Evolutionary conservation across 2,888 invertebrate genomes (phyloP), one percentile per base, ranked within the genome.

Genomic region (Drosophila atripex): DNA sequence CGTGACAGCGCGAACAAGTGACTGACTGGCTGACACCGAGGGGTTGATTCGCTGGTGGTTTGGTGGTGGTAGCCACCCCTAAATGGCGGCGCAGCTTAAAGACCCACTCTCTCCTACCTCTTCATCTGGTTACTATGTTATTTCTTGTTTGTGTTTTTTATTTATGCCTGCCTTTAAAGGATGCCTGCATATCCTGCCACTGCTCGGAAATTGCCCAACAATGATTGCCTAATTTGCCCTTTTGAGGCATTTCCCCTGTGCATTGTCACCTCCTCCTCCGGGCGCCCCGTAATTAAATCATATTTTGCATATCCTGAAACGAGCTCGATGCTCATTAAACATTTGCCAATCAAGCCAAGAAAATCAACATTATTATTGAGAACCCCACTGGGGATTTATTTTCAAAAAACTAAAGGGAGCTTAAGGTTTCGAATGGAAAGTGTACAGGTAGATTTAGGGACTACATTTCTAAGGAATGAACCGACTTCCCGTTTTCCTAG

Each of bases 1-100:
- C 88, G 83, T 87, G 84, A 87, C 88, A 87, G 88, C 79, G 88
- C 86, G 86, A 83, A 87, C 84, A 85, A 87, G 84, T 85, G 84
- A 73, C 78, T 70, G 71, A 61, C 63, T 79, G 73, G 50, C 73
- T 78, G 74, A 58, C 71, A 60, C 28, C 71, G 80, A 59, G 58
- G 80, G 61, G 58, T 59, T 63, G 80, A 66, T 77, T 74, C 41
- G 49, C 35, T 70, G 71, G 46, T 53, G 70, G 69, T 65, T 11
- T 9, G 69, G 58, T 53, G 59, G 73, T 51, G 53, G 45, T 32
- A 60, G 53, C 56, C 71, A 71, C 70, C 70, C 71, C 61, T 71
- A 71, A 70, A 54, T 51, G 61, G 49, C 52, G 63, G 49, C 51
- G 47, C 47, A 53, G 52, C 55, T 55, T 70, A 57, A 60, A 71